These are phyloP conservation scores for Eledone cirrhosa DNA, from an alignment of 2,888 invertebrate genomes.

Conservation along the genomic window DNA sequence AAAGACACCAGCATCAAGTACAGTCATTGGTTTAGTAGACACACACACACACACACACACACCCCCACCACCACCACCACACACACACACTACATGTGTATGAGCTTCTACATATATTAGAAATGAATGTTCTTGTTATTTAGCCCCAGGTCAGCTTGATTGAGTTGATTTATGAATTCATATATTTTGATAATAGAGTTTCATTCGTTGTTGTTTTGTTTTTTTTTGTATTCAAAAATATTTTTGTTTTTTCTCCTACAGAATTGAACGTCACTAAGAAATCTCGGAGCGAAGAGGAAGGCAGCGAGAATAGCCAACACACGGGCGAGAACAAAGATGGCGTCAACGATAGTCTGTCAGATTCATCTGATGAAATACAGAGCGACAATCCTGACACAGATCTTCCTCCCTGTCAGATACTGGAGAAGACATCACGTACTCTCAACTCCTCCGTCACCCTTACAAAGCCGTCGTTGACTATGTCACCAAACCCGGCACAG, in stretches of 20 bases:
- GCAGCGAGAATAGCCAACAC: slow-evolving; percentile 27
- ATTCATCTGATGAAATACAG: slow-evolving; percentile 41
- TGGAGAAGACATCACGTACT: slow-evolving; percentile 34
- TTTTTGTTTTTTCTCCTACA: background rate
- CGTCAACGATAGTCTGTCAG: slow-evolving; percentile 42
- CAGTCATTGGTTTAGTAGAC: too few species aligned
- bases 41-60: too few species aligned
- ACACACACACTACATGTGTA: too few species aligned
- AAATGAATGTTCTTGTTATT: too few species aligned
- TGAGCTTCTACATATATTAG: too few species aligned
- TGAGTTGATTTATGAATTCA: too few species aligned
- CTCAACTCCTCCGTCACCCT: slow-evolving; percentile 33
- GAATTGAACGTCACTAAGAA: slow-evolving; percentile 12
- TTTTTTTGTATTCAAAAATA: background rate
- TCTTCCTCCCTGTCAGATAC: slow-evolving; percentile 41
- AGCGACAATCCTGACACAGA: slow-evolving; percentile 44
- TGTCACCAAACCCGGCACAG: slow-evolving; percentile 9
- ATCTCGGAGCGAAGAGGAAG: slow-evolving; percentile 21
- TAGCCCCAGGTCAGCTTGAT: too few species aligned
- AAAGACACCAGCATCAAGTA: too few species aligned
- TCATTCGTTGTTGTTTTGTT: background rate
- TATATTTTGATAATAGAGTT: too few species aligned
- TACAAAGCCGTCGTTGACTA: slow-evolving; percentile 33
- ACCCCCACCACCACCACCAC: too few species aligned
- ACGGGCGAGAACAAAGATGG: slow-evolving; percentile 40